Percentiles rank a stretch among this genome's conserved stretches.
phyloP scores from a whole-genome alignment of 2,888 invertebrate genomes.

The Iphiclides podalirius region DNA sequence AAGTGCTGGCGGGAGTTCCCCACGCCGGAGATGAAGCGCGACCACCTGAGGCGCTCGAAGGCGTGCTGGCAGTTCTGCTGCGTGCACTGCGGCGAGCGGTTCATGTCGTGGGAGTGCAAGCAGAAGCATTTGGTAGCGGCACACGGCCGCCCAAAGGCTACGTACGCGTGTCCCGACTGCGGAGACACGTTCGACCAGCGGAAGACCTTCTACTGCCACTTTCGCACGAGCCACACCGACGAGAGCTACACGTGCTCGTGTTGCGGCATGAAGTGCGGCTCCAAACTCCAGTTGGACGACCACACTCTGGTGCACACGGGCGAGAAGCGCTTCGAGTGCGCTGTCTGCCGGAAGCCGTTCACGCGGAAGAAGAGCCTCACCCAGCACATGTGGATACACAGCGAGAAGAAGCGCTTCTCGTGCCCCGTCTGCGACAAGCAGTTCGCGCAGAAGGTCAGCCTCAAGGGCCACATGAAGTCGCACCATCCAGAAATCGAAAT shows the following conservation, averaged over 20 bases:
- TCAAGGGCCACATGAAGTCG: constrained; percentile 40
- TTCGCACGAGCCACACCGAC: constrained; percentile 52
- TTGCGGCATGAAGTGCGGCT: constrained; percentile 53
- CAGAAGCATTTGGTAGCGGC: constrained; percentile 49
- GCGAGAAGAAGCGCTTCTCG: constrained; percentile 53
- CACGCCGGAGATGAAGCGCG: constrained; percentile 43
- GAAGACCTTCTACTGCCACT: constrained; percentile 57
- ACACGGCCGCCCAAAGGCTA: constrained; percentile 45
- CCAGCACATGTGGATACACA: constrained; percentile 68
- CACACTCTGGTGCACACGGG: constrained; percentile 72
- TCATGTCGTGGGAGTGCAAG: constrained; percentile 60
- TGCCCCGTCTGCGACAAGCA: constrained; percentile 58
- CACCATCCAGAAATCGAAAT: constrained; percentile 46
- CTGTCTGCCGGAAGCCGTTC: constrained; percentile 70
- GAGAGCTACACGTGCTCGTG: constrained; percentile 50
- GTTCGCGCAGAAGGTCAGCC: constrained; percentile 62
- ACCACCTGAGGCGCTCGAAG: constrained; percentile 48
- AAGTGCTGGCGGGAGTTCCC: constrained; percentile 62
- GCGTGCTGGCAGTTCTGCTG: constrained; percentile 59
- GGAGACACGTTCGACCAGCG: constrained; percentile 42
- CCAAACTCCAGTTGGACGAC: constrained; percentile 49
- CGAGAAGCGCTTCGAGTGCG: constrained; percentile 65
- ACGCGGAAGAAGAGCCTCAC: constrained; percentile 65
- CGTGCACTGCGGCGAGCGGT: constrained; percentile 55
- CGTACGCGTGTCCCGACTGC: constrained; percentile 59